These are phyloP conservation scores for Gobio occitaniae DNA, from an alignment of 2,797 vertebrate species.

Conservation along the genomic window DNA sequence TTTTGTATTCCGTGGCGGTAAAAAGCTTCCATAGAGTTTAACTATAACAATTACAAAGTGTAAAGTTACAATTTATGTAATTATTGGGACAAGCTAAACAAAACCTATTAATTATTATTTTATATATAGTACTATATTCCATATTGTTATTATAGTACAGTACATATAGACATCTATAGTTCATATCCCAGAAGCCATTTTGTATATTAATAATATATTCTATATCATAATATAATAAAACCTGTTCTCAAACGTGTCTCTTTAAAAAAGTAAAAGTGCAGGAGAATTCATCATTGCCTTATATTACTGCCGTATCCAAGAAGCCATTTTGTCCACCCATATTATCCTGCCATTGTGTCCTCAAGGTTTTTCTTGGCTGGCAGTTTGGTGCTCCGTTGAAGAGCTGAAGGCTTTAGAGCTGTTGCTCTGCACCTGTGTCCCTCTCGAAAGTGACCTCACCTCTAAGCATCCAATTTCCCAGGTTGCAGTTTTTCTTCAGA, in stretches of 20 bases:
- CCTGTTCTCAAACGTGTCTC: neutral
- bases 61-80: no score
- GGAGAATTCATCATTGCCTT: neutral
- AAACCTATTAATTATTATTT: no score
- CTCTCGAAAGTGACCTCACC: conserved; percentile 33
- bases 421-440: conserved; percentile 23
- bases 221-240: neutral
- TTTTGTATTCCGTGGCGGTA: neutral
- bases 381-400: neutral
- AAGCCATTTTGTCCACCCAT: neutral
- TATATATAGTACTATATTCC: neutral
- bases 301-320: neutral
- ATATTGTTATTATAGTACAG: neutral
- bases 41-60: no score
- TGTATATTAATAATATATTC: neutral
- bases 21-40: no score
- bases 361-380: conserved; percentile 10
- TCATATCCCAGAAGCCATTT: no score
- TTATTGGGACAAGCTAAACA: no score
- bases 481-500: conserved; percentile 29
- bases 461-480: conserved; percentile 17
- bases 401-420: neutral
- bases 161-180: no score
- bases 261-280: neutral
- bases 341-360: conserved; percentile 15